Evolutionary conservation across 2,888 invertebrate species (phyloP).

Genomic region (Parelbella ahira): DNA sequence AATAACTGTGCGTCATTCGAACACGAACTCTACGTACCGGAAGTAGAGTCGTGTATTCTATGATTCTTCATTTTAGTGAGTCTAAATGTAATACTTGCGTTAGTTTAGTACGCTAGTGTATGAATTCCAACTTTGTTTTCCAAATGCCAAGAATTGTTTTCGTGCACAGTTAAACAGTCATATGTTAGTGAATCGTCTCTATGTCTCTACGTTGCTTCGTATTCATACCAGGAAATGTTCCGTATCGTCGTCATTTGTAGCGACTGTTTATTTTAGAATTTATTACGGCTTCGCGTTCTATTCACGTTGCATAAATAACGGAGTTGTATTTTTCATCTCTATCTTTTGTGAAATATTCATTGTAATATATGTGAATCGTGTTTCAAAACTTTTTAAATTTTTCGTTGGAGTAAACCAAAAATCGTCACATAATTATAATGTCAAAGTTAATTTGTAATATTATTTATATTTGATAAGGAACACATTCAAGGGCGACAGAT

Average conservation of each 20-base stretch:
- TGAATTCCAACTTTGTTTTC: constrained; percentile 16
- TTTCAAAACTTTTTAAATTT: too few species aligned
- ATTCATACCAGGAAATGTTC: constrained; percentile 16
- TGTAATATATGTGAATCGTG: too few species aligned
- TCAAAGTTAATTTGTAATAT: too few species aligned
- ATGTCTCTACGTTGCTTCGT: constrained; percentile 14
- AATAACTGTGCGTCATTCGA: not conserved
- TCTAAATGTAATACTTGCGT: constrained; percentile 6
- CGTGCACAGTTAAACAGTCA: constrained; percentile 3
- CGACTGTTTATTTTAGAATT: constrained; percentile 15
- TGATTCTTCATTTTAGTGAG: too few species aligned
- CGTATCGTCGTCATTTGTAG: constrained; percentile 16
- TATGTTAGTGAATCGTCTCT: constrained; percentile 8
- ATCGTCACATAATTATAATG: too few species aligned
- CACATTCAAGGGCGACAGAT: too few species aligned
- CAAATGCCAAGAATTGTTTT: constrained; percentile 15
- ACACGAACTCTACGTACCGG: constrained; percentile 8
- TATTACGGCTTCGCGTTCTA: constrained; percentile 16
- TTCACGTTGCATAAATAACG: constrained; percentile 3
- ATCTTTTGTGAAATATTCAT: too few species aligned
- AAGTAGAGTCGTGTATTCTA: too few species aligned
- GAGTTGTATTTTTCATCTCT: constrained; percentile 3
- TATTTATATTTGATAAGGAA: too few species aligned
- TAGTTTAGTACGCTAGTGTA: constrained; percentile 14
- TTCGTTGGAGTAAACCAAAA: too few species aligned